These are phyloP conservation scores for Sialia sialis DNA, from an alignment of 2,113 vertebrate genomes.

Conservation along the genomic window DNA sequence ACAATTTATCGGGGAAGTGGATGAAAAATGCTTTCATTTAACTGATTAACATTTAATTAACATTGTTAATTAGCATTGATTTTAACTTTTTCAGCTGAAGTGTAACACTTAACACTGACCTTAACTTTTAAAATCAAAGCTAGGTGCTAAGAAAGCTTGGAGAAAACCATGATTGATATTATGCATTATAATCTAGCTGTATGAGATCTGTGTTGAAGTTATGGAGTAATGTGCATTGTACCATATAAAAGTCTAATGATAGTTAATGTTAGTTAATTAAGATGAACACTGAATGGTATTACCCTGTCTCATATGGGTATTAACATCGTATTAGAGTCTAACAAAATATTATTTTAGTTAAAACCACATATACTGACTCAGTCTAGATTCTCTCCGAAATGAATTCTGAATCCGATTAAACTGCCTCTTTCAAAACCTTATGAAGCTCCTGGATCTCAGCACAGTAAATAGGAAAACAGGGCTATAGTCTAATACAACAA, in stretches of 20 bases:
- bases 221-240: conserved; percentile 76
- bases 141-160: conserved; percentile 65
- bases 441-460: conserved; percentile 20
- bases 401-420: conserved; percentile 54
- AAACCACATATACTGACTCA: conserved; percentile 60
- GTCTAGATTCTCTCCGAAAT: conserved; percentile 48
- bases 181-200: conserved; percentile 68
- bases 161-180: conserved; percentile 76
- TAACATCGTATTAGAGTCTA: conserved; percentile 72
- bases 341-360: conserved; percentile 81
- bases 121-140: conserved; percentile 75
- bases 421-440: conserved; percentile 22
- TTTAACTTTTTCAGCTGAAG: conserved; percentile 74
- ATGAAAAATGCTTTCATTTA: conserved; percentile 78
- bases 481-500: not conserved
- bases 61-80: conserved; percentile 77
- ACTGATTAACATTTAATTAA: conserved; percentile 81
- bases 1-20: conserved; percentile 65
- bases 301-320: conserved; percentile 70
- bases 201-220: conserved; percentile 68
- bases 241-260: conserved; percentile 80
- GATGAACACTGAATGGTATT: conserved; percentile 74
- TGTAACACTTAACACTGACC: conserved; percentile 76
- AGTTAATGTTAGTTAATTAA: conserved; percentile 81
- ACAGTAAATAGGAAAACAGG: conserved; percentile 39